Evolutionary conservation across 2,888 invertebrate genomes (phyloP), one percentile per base, ranked within the genome.

Genomic region (Chydorus sphaericus): DNA sequence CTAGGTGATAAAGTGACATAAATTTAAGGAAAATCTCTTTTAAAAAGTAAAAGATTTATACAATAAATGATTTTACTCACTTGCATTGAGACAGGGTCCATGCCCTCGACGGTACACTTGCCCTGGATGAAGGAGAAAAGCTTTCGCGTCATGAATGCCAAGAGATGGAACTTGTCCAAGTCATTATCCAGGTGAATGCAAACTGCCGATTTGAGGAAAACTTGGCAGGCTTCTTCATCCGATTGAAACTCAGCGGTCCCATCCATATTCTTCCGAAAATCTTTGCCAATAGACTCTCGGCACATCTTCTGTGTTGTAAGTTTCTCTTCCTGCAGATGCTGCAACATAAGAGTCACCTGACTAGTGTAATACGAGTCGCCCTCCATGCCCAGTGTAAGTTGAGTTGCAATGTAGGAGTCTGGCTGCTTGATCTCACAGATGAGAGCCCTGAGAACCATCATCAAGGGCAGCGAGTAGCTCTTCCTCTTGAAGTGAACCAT

Each of bases 11-110:
- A n/a, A n/a, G n/a, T n/a, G n/a, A n/a, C n/a, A n/a, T n/a, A n/a
- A n/a, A n/a, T n/a, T n/a, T n/a, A n/a, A n/a, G n/a, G n/a, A n/a
- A n/a, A n/a, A n/a, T n/a, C n/a, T n/a, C n/a, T n/a, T n/a, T n/a
- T n/a, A n/a, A n/a, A n/a, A n/a, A n/a, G n/a, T n/a, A n/a, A n/a
- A n/a, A n/a, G n/a, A n/a, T n/a, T n/a, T n/a, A n/a, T n/a, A n/a
- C n/a, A n/a, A n/a, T n/a, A n/a, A n/a, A n/a, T n/a, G n/a, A n/a
- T n/a, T n/a, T n/a, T n/a, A n/a, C n/a, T 68, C 69, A 96, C 96
- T 65, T 97, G 97, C 75, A 90, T 87, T 89, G 94, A 94, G 0
- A 93, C 85, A 39, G 86, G 81, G 71, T 99, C 98, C 0, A 83
- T 83, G 57, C 87, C 88, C 73, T 99, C 98, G 23, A 81, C 73